Evolutionary conservation across 2,888 invertebrate species (phyloP).

Genomic region (Alcis repandata): DNA sequence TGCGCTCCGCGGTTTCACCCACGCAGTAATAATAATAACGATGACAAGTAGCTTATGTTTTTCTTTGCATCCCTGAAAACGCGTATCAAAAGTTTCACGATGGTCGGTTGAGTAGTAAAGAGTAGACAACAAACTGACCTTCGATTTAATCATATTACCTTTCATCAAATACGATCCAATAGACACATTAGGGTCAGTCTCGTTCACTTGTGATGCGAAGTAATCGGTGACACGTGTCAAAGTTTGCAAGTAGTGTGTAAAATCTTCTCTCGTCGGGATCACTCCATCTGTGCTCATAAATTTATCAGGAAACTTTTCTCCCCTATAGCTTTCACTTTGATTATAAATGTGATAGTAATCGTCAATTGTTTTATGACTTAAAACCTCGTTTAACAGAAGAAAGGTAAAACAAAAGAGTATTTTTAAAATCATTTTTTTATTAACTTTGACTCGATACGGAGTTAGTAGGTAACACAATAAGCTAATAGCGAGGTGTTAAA

Average conservation of each 20-base stretch:
- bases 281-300: slow-evolving; percentile 42
- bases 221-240: slow-evolving; percentile 32
- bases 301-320: slow-evolving; percentile 46
- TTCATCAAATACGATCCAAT: slow-evolving; percentile 39
- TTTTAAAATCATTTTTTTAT: slow-evolving; percentile 6
- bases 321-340: slow-evolving; percentile 33
- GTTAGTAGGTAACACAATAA: background rate
- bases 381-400: background rate
- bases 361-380: background rate
- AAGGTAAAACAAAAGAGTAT: slow-evolving; percentile 7
- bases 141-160: slow-evolving; percentile 36
- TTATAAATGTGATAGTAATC: slow-evolving; percentile 21
- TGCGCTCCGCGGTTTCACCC: no score
- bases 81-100: no score
- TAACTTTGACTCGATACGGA: background rate
- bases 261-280: slow-evolving; percentile 22
- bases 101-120: no score
- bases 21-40: no score
- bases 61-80: no score
- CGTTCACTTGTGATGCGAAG: slow-evolving; percentile 42
- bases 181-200: slow-evolving; percentile 43
- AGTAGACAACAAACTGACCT: no score
- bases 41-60: no score
- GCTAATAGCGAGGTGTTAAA: slow-evolving; percentile 12
- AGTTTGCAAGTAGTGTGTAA: slow-evolving; percentile 16